Conservation (phyloP, 1,140 invertebrate species). For the Maniola jurtina region DNA sequence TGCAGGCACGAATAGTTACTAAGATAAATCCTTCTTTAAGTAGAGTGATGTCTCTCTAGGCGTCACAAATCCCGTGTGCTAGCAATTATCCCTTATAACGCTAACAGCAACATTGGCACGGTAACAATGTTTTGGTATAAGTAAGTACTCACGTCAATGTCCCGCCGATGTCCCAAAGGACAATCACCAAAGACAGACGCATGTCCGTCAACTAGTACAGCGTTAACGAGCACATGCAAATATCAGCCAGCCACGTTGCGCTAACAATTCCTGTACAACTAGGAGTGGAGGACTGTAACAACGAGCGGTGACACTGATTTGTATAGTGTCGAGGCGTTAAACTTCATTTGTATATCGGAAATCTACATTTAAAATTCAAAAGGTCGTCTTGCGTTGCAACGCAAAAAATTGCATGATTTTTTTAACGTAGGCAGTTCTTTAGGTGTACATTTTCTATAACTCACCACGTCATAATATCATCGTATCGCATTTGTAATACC, state of each 20-base stretch:
- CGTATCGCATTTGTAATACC: background rate
- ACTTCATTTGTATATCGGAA: constrained; percentile 1
- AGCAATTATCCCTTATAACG: constrained; percentile 27
- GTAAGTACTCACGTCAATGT: constrained; percentile 39
- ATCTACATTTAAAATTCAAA: constrained; percentile 8
- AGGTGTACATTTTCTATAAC: no score
- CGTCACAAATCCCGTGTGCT: constrained; percentile 18
- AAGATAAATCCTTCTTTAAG: background rate
- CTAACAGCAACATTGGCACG: constrained; percentile 28
- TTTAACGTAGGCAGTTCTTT: no score
- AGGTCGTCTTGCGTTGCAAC: background rate
- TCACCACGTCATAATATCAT: background rate
- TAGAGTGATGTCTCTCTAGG: constrained; percentile 25
- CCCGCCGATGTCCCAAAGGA: constrained; percentile 17
- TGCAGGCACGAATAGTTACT: background rate
- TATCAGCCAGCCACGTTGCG: constrained; percentile 37
- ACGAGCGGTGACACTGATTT: constrained; percentile 4
- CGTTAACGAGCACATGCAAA: constrained; percentile 76
- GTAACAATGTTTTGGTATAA: constrained; percentile 40
- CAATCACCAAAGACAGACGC: constrained; percentile 60
- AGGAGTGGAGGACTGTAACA: constrained; percentile 20
- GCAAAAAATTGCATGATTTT: background rate
- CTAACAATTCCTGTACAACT: constrained; percentile 56
- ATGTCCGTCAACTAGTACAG: constrained; percentile 61
- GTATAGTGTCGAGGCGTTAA: constrained; percentile 13